Base-by-base conservation (phyloP, 1,140 invertebrate genomes). In the Triops cancriformis region DNA sequence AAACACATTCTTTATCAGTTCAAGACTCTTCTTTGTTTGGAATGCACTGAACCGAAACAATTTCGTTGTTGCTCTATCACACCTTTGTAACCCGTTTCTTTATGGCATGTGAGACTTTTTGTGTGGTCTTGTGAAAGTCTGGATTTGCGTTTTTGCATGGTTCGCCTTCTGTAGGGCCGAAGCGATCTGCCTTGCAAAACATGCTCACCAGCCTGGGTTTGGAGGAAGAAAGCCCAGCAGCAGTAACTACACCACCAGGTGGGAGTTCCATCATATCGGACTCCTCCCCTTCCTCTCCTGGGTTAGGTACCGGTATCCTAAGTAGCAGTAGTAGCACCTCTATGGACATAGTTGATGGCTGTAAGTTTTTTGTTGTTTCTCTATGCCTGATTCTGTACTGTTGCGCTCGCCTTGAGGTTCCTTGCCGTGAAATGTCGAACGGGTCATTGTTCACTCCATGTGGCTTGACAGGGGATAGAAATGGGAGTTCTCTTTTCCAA, bases 141-240 rank as follows among this genome's bases (percentile, higher is more conserved):
- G 42, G 75, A 77, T 26, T 75, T 76, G 72, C 74, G 75, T 51
- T 76, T 43, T 72, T 77, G 37, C 28, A 73, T 41, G 28, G 41
- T 78, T 73, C 41, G 28, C 31, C n/a, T 74, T 74, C 42, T 74
- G 23, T 81, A 86, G 84, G 86, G 80, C 86, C 86, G 12, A 86
- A 85, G 77, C 79, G 85, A 81, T 83, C 85, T 72, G 82, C 84
- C 18, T 82, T 87, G 74, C 85, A 86, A 80, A 85, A 85, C 77
- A 86, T 87, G 86, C 82, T 86, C 80, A 85, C 83, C 75, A 86
- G 83, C 80, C 81, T 87, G 77, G 84, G 83, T 76, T 81, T 80
- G 45, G 82, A 83, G 28, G 84, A 85, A 64, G 84, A 85, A n/a
- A 64, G 51, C 23, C 51, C 51, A 64, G 51, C 51, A 64, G 51